Base-by-base conservation (phyloP, 2,888 invertebrate genomes). In the Hesperia comma region DNA sequence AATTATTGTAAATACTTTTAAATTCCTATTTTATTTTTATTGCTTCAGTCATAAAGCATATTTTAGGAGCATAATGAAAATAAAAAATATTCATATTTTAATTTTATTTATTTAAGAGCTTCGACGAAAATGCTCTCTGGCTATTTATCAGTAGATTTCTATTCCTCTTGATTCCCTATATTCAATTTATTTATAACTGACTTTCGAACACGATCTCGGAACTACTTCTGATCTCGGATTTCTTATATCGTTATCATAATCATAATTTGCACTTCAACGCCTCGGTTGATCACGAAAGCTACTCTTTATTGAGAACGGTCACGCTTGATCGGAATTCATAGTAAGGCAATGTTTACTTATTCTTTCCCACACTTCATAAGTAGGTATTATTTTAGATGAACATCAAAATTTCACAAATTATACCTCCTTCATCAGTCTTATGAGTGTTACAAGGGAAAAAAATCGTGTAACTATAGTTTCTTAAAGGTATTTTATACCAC, bases 181-280 rank as follows among this genome's bases (percentile, higher is more conserved):
- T 63, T 17, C 46, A 15, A 58, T 58, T 64, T 53, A 64, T 58
- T 41, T 53, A 32, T 57, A 56, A 51, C 51, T 7, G 8, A 17
- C 32, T 58, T 53, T 60, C 43, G 33, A 64, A 53, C 64, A 64
- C 64, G 64, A 64, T 53, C 49, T 21, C 14, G 15, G 57, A 33
- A 37, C 63, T 57, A 46, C 56, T 63, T 49, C 53, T n/a, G 43
- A 58, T 64, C 49, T 64, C n/a, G 2, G 64, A 58, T 66, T 66
- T 66, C 43, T 66, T 60, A 66, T 66, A 66, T 53, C 64, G 58
- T 53, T 66, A 66, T 60, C 53, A 54, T 66, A 53, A 60, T 54
- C 64, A 54, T 66, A 66, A 66, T 60, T 60, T 58, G 57, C 64
- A 60, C 58, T 54, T 66, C 58, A 66, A 41, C 58, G 58, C 43